Evolutionary conservation across 1,140 invertebrate species (phyloP).

Genomic region (Heliconius melpomene): DNA sequence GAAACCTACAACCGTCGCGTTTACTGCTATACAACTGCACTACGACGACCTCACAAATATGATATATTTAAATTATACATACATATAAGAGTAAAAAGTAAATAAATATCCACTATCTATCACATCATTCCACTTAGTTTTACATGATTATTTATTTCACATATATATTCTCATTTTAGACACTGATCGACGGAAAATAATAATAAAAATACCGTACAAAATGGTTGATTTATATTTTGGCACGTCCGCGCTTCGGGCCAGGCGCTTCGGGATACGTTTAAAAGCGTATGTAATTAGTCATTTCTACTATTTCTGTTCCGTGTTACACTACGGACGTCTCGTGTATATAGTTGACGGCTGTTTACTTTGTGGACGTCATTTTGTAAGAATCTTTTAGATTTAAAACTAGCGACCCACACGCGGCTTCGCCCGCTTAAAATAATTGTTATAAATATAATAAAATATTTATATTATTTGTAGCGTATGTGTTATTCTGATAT

Average conservation of each 20-base stretch:
- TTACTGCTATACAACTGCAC: too few relatives aligned
- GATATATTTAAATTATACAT: too few relatives aligned
- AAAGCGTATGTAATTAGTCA: conserved; percentile 1
- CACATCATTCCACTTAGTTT: not conserved
- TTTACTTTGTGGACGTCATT: conserved; percentile 2
- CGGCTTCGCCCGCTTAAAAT: too few relatives aligned
- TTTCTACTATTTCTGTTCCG: not conserved
- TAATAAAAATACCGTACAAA: conserved; percentile 5
- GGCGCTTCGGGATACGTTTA: not conserved
- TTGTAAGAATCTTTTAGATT: not conserved
- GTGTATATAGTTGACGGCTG: not conserved
- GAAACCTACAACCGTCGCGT: too few relatives aligned
- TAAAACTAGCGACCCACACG: too few relatives aligned
- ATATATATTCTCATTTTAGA: not conserved
- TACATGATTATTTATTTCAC: not conserved
- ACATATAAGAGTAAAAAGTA: too few relatives aligned
- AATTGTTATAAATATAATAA: too few relatives aligned
- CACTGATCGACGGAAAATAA: conserved; percentile 1
- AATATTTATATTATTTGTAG: too few relatives aligned
- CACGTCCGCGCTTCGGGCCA: not conserved
- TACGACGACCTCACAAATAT: too few relatives aligned
- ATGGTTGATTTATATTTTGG: conserved; percentile 14
- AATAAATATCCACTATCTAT: too few relatives aligned
- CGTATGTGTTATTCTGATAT: too few relatives aligned
- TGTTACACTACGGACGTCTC: not conserved